Evolutionary conservation across 2,797 vertebrate genomes (phyloP), one percentile per base, ranked within the genome.

Genomic region (Epinephelus awoara): DNA sequence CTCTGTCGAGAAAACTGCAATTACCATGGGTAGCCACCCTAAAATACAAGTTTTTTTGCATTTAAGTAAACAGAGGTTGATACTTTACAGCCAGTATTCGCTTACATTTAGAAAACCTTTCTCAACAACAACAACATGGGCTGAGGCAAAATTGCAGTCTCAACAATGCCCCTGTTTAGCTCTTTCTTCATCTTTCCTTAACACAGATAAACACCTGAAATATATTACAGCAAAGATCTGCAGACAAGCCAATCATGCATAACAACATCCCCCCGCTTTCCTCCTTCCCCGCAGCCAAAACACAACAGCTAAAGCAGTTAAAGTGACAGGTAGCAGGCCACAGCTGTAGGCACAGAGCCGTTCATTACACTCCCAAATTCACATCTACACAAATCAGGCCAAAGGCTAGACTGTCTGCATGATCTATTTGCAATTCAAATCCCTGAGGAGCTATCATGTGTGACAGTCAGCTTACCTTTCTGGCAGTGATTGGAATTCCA

Each of bases 401-500:
- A 52, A 69, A 68, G 67, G 68, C 61, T 9, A n/a, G 62, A 77
- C 67, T 64, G 67, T 76, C 51, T 69, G n/a, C 55, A 38, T 8
- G 0, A 63, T 81, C 40, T 38, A 77, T 85, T 80, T 85, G 50
- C 54, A 75, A 67, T 72, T 85, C 12, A 84, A 88, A 89, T 70
- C 59, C 58, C 59, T n/a, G n/a, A 70, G 64, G 27, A 71, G 55
- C 50, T 2, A 46, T 49, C 25, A 27, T 29, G 68, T 72, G 75
- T 47, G 47, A 70, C 29, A 49, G 47, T 29, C 59, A 5, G 25
- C 96, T 96, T 96, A 99, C 98, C 98, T 96, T 97, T 99, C 96
- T 99, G 98, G 94, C 98, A 99, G 92, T 96, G 95, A 83, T 95
- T 96, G 51, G 98, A 97, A 58, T 97, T 98, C 98, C 98, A 99